These are phyloP conservation scores for Parotia lawesii DNA, from an alignment of 2,113 vertebrate species.

Conservation along the genomic window DNA sequence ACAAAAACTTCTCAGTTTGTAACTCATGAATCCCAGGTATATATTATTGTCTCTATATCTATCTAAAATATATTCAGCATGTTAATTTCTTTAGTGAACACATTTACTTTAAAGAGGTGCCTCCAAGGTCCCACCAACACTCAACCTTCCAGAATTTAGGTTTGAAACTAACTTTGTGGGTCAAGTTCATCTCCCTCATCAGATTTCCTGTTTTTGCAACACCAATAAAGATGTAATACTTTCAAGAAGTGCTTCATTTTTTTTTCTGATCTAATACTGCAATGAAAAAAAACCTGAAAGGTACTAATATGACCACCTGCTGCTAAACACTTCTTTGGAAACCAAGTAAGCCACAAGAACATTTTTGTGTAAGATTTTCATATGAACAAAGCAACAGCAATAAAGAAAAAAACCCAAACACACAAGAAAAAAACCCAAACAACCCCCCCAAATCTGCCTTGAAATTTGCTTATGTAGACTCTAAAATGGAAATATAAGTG, in stretches of 20 bases:
- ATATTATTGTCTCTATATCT: not conserved
- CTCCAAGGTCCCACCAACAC: not conserved
- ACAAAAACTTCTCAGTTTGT: not conserved
- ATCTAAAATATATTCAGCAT: not conserved
- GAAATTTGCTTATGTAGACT: not conserved
- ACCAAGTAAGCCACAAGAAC: not conserved
- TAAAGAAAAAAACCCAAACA: not conserved
- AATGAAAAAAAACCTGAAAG: not conserved
- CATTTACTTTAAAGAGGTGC: not conserved
- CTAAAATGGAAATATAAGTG: not conserved
- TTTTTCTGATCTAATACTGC: not conserved
- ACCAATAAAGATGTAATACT: not conserved
- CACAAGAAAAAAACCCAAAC: not conserved
- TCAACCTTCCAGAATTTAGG: not conserved
- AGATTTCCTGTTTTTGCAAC: not conserved
- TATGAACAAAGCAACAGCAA: not conserved
- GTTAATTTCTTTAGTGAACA: not conserved
- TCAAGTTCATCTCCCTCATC: not conserved
- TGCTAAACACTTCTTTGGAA: not conserved
- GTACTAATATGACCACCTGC: not conserved
- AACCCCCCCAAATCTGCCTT: fast-evolving
- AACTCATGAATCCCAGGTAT: not conserved
- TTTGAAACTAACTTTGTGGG: not conserved
- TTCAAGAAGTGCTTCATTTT: not conserved
- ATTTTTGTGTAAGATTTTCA: not conserved